Evolutionary conservation across 2,888 invertebrate species (phyloP).

Genomic region (Ferrisia virgata): DNA sequence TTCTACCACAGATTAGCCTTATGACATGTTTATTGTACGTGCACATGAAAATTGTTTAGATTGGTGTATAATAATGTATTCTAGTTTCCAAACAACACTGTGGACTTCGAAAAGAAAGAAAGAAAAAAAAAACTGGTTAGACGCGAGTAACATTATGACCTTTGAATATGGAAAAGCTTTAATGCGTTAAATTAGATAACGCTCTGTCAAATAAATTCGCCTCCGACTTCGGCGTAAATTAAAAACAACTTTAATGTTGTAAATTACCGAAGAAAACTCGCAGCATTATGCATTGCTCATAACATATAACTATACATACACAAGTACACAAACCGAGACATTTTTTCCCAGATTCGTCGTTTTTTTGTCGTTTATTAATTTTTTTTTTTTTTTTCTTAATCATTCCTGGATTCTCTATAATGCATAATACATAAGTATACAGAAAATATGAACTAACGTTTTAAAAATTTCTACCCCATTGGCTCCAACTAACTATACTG

Average conservation of each 20-base stretch:
- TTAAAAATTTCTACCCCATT: too few species aligned
- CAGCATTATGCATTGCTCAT: neutral
- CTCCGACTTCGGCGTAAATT: conserved; percentile 22
- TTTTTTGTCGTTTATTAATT: neutral
- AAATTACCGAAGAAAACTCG: conserved; percentile 23
- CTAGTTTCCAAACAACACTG: conserved; percentile 18
- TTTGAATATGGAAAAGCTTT: conserved; percentile 35
- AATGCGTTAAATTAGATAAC: conserved; percentile 38
- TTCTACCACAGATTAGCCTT: neutral
- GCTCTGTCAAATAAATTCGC: conserved; percentile 37
- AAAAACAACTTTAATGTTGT: conserved; percentile 32
- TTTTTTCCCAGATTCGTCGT: neutral
- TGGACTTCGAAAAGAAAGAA: neutral
- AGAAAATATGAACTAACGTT: too few species aligned
- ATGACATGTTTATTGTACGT: conserved; percentile 26
- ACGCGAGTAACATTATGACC: conserved; percentile 23
- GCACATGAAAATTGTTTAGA: neutral
- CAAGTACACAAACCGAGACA: neutral
- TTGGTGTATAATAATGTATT: conserved; percentile 18
- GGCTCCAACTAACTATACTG: too few species aligned
- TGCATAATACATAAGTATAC: neutral
- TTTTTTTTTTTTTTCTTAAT: neutral
- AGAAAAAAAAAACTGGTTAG: conserved; percentile 13
- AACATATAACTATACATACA: neutral
- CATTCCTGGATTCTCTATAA: neutral